These are phyloP conservation scores for Branchinecta lynchi DNA, from an alignment of 1,140 invertebrate species.

Conservation along the genomic window DNA sequence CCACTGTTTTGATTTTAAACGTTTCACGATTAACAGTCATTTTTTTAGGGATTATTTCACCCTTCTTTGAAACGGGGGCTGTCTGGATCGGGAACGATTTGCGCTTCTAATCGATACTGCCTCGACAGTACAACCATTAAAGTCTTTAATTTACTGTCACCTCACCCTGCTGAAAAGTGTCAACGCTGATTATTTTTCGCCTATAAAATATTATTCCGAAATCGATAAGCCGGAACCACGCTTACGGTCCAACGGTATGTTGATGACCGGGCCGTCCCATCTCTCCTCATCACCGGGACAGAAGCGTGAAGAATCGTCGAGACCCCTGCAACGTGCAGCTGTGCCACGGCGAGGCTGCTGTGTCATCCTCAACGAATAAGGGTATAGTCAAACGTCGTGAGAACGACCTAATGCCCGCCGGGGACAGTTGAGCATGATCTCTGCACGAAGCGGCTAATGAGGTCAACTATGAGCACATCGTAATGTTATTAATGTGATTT, in stretches of 20 bases:
- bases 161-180: slow-evolving; percentile 1
- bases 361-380: not conserved
- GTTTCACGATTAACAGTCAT: too few species aligned
- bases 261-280: too few species aligned
- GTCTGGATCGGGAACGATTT: too few species aligned
- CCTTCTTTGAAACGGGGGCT: too few species aligned
- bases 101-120: too few species aligned
- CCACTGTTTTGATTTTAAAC: too few species aligned
- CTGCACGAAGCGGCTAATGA: not conserved
- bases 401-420: not conserved
- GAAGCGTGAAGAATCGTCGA: not conserved
- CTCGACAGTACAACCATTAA: not conserved
- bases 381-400: not conserved
- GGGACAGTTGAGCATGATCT: not conserved
- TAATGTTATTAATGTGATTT: not conserved
- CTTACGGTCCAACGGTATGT: too few species aligned
- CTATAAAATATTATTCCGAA: slow-evolving; percentile 1
- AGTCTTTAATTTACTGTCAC: slow-evolving; percentile 1
- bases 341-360: not conserved
- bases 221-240: slow-evolving; percentile 1
- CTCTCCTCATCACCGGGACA: not conserved
- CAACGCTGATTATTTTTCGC: not conserved
- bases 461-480: not conserved
- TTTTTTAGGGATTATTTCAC: too few species aligned
- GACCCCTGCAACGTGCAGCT: not conserved